Percentiles rank a stretch among this genome's conserved stretches.
These are phyloP conservation scores for Erethizon dorsatum DNA, from an alignment of 2,797 vertebrate species.

Conservation along the genomic window DNA sequence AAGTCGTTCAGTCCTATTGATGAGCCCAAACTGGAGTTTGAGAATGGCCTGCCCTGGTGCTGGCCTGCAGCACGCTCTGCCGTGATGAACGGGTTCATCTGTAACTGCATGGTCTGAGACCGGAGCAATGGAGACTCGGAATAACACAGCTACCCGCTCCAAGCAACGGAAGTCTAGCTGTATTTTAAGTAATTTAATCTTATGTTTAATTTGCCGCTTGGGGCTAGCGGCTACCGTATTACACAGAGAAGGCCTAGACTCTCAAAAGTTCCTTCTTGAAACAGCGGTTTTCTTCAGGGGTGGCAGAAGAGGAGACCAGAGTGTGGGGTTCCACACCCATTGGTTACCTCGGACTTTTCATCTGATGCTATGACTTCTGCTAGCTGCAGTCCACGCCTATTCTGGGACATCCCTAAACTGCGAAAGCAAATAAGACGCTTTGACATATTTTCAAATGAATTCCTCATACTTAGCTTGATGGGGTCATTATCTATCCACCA, in stretches of 20 bases:
- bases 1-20: not conserved
- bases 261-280: slow-evolving; percentile 3
- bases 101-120: not conserved
- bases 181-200: slow-evolving; percentile 14
- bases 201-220: not conserved
- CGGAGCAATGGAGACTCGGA: not conserved
- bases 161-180: not conserved
- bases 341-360: not conserved
- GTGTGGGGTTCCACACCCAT: not conserved
- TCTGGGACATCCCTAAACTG: not conserved
- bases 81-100: not conserved
- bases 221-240: not conserved
- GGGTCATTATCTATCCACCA: slow-evolving; percentile 57
- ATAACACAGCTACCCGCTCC: not conserved
- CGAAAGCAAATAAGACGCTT: not conserved
- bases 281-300: not conserved
- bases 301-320: not conserved
- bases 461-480: not conserved
- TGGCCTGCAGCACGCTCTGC: not conserved
- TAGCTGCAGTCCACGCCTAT: not conserved
- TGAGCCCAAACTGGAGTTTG: not conserved
- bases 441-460: slow-evolving; percentile 51
- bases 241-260: not conserved
- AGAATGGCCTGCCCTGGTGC: not conserved
- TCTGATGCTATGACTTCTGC: not conserved